Conservation (phyloP, 1,140 invertebrate genomes). For the Hypsibius dujardini region DNA sequence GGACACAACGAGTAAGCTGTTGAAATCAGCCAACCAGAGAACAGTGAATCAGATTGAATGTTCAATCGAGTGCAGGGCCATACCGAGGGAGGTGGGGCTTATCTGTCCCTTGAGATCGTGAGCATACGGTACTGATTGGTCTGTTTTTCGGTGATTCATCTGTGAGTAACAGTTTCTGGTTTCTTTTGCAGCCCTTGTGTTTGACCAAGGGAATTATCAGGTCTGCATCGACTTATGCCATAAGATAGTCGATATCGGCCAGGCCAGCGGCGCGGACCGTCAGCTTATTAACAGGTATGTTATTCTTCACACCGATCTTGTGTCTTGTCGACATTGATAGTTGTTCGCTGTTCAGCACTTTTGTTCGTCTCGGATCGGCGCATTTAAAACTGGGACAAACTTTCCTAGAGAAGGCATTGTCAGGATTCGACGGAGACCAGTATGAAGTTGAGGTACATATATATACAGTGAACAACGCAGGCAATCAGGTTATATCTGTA, state of each 20-base stretch:
- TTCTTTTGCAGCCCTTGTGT: constrained; percentile 58
- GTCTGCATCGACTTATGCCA: constrained; percentile 81
- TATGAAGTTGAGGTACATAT: too few species aligned
- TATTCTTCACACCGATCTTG: constrained; percentile 4
- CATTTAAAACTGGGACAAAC: constrained; percentile 46
- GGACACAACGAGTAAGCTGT: too few species aligned
- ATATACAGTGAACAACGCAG: too few species aligned
- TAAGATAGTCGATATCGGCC: constrained; percentile 79
- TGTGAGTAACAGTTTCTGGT: background rate
- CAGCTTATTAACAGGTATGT: constrained; percentile 86
- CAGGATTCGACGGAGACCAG: constrained; percentile 40
- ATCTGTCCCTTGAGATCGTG: too few species aligned
- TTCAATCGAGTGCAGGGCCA: too few species aligned
- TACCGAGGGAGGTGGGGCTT: too few species aligned
- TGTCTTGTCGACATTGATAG: constrained; percentile 9
- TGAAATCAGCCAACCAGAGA: too few species aligned
- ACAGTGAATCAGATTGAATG: too few species aligned
- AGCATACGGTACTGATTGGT: too few species aligned
- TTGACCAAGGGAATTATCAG: constrained; percentile 82
- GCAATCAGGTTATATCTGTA: too few species aligned
- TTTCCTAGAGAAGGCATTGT: constrained; percentile 87
- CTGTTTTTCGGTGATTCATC: too few species aligned
- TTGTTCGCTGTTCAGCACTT: constrained; percentile 32
- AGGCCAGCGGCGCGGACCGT: constrained; percentile 89
- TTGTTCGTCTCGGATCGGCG: constrained; percentile 38